Evolutionary conservation across 2,797 vertebrate species (phyloP).

Genomic region (Phalloptychus januarius): DNA sequence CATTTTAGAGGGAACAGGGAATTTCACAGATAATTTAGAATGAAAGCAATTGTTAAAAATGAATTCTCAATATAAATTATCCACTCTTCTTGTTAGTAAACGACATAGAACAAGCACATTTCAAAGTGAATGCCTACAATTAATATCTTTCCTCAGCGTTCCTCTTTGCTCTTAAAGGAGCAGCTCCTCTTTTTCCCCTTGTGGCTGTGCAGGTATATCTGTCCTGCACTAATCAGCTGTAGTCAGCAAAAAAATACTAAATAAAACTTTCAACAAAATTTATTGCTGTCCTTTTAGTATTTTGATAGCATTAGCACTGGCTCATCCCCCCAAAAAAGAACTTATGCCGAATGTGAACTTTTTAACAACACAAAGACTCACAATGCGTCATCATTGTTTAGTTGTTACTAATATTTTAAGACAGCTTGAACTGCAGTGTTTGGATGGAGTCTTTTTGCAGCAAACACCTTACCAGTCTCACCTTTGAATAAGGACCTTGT

Average conservation of each 20-base stretch:
- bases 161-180: not conserved
- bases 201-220: not conserved
- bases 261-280: not conserved
- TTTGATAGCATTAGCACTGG: not conserved
- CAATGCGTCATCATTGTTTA: not conserved
- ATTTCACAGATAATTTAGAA: not conserved
- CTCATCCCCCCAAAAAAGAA: not conserved
- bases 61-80: not conserved
- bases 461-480: not conserved
- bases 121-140: not conserved
- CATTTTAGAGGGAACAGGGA: not conserved
- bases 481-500: not conserved
- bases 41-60: not conserved
- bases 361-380: not conserved
- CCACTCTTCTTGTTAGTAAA: not conserved
- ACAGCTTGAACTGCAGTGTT: not conserved
- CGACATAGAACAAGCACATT: not conserved
- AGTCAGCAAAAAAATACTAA: not conserved
- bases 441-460: not conserved
- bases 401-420: not conserved
- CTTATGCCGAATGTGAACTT: not conserved
- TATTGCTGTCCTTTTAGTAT: not conserved
- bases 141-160: not conserved
- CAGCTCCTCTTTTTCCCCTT: not conserved
- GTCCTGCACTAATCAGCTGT: not conserved